Conservation (phyloP, 2,797 vertebrate genomes). For the Pantherophis alleghaniensis region DNA sequence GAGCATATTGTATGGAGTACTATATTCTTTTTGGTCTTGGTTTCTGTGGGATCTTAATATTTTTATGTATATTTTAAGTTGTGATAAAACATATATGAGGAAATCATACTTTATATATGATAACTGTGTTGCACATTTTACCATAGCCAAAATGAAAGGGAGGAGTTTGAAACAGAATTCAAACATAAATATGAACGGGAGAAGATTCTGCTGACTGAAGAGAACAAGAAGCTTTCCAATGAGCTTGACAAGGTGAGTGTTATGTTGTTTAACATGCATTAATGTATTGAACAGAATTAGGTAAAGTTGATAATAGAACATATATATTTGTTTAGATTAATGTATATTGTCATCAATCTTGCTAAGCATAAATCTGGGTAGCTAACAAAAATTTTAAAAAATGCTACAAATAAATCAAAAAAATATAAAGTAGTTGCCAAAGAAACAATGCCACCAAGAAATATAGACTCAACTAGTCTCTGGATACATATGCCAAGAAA, state of each 20-base stretch:
- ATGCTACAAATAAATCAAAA: not conserved
- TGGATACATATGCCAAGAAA: not conserved
- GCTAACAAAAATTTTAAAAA: not conserved
- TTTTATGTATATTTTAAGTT: not conserved
- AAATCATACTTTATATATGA: not conserved
- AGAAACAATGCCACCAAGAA: not conserved
- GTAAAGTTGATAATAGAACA: not conserved
- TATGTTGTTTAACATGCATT: not conserved
- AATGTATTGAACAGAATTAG: not conserved
- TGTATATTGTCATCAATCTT: not conserved
- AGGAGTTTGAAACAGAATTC: constrained; percentile 90
- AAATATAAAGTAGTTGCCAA: not conserved
- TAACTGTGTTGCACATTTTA: constrained; percentile 43
- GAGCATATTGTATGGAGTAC: not conserved
- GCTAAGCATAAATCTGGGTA: not conserved
- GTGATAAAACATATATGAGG: not conserved
- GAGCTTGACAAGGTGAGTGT: constrained; percentile 90
- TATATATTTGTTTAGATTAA: not conserved
- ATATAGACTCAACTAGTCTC: not conserved
- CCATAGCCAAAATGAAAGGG: constrained; percentile 87
- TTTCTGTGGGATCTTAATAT: not conserved
- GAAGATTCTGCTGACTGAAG: constrained; percentile 81
- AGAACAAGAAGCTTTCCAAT: constrained; percentile 93
- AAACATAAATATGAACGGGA: constrained; percentile 95
- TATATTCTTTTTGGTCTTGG: not conserved